A percentile compares a stretch with the other conserved stretches of the same genome.
Evolutionary conservation across 1,140 invertebrate genomes (phyloP).

Genomic region (Leptinotarsa lineolata): DNA sequence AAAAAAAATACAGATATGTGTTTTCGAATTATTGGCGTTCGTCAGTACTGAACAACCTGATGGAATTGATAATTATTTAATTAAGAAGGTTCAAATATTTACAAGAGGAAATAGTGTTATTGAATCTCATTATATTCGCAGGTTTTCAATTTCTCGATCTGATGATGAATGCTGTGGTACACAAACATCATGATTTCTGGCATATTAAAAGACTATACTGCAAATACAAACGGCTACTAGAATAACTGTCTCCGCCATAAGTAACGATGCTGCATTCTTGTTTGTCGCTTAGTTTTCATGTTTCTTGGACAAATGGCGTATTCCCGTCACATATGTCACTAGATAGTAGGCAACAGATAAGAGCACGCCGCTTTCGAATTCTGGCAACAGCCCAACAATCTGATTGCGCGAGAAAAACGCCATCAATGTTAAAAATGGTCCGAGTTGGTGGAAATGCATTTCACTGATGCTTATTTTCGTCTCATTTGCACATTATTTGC

Average conservation of each 20-base stretch:
- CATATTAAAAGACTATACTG: not conserved
- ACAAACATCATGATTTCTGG: not conserved
- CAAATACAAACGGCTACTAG: slow-evolving; percentile 13
- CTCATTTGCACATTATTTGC: slow-evolving; percentile 1
- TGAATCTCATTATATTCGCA: too few species aligned
- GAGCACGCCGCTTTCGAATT: slow-evolving; percentile 1
- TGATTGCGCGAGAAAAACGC: not conserved
- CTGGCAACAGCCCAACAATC: not conserved
- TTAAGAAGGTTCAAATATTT: too few species aligned
- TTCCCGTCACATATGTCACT: slow-evolving; percentile 7
- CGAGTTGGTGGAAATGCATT: not conserved
- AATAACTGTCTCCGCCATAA: not conserved
- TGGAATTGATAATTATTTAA: too few species aligned
- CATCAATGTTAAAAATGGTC: slow-evolving; percentile 3
- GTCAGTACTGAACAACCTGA: too few species aligned
- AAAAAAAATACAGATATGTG: too few species aligned
- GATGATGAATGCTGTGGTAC: not conserved
- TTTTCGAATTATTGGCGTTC: too few species aligned
- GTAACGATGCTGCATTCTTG: slow-evolving; percentile 9
- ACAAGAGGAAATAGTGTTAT: too few species aligned
- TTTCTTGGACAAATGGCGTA: slow-evolving; percentile 2
- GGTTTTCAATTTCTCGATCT: not conserved
- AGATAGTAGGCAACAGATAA: not conserved
- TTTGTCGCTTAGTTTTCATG: slow-evolving; percentile 4
- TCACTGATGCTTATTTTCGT: not conserved